Evolutionary conservation across 2,797 vertebrate genomes (phyloP).

Genomic region (Limosa lapponica): DNA sequence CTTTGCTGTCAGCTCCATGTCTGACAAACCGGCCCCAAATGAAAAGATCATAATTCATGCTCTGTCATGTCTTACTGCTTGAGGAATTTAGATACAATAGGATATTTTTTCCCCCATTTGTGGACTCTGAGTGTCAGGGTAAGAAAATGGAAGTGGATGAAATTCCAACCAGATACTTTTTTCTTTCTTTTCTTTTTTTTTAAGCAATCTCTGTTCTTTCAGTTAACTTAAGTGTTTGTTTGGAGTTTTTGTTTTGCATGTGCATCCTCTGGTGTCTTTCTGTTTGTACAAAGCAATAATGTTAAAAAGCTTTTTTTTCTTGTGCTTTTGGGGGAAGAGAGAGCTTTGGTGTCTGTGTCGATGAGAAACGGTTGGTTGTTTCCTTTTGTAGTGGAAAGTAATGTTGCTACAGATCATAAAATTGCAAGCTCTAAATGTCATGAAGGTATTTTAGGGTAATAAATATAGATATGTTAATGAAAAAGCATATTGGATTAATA

Average conservation of each 20-base stretch:
- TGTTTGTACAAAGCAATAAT: not conserved
- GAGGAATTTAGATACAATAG: not conserved
- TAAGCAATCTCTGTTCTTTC: not conserved
- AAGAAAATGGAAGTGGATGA: not conserved
- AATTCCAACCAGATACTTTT: not conserved
- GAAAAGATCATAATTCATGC: not conserved
- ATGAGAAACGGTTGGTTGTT: not conserved
- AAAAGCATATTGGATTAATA: not conserved
- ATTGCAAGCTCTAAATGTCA: not conserved
- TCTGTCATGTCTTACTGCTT: not conserved
- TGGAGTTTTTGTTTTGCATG: fast-evolving
- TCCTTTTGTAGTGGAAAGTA: not conserved
- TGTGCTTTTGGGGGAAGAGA: not conserved
- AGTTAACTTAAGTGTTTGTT: not conserved
- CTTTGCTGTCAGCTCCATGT: not conserved
- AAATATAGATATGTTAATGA: not conserved
- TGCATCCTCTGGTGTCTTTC: not conserved
- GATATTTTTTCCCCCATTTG: not conserved
- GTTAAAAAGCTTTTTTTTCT: not conserved
- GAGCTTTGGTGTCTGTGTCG: not conserved
- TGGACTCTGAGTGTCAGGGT: not conserved
- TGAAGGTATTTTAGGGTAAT: not conserved
- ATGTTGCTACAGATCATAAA: not conserved
- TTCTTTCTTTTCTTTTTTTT: not conserved
- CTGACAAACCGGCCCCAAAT: not conserved